Evolutionary conservation across 2,113 vertebrate species (phyloP), one percentile per base, ranked within the genome.

Genomic region (Lanius ludovicianus): DNA sequence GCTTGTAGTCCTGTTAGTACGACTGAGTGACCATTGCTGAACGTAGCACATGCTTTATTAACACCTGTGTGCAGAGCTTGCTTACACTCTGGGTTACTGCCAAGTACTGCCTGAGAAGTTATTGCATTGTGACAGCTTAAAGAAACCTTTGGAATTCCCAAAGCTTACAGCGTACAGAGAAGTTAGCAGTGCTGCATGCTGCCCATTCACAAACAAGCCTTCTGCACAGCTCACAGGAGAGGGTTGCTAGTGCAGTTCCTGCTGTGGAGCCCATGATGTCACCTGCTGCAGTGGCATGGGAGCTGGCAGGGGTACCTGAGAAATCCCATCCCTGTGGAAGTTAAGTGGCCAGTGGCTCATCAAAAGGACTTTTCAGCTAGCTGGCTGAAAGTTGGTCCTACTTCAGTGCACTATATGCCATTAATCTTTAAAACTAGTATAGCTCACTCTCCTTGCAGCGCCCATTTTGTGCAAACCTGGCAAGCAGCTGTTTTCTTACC

Each of bases 41-140:
- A 53, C 16, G 63, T 28, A 69, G 64, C 39, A 69, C 18, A 23
- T 39, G 64, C 28, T 87, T 53, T 16, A 28, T 15, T 46, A 39
- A 28, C 23, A 20, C 55, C 27, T 2, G 1, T 27, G 18, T 39
- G 46, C 46, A 53, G 33, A 69, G 28, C 33, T 52, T 53, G 63
- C 55, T 69, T 52, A 46, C 0, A 0, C 33, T 37, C 8, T 0
- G 0, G 22, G 63, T 33, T 62, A 28, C 55, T 69, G 47, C 28
- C 47, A 62, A 6, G 4, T 53, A 6, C 55, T 78, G 28, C 47
- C 47, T 62, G 84, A 87, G 74, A 53, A 53, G 39, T 46, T n/a
- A 28, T 1, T 39, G 64, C 47, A 11, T 46, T 78, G 27, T 53
- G 39, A 46, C 33, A 62, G 39, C 33, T 62, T 46, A 24, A 62